Base-by-base conservation (phyloP, 1,140 invertebrate genomes). In the Frieseomelitta varia region DNA sequence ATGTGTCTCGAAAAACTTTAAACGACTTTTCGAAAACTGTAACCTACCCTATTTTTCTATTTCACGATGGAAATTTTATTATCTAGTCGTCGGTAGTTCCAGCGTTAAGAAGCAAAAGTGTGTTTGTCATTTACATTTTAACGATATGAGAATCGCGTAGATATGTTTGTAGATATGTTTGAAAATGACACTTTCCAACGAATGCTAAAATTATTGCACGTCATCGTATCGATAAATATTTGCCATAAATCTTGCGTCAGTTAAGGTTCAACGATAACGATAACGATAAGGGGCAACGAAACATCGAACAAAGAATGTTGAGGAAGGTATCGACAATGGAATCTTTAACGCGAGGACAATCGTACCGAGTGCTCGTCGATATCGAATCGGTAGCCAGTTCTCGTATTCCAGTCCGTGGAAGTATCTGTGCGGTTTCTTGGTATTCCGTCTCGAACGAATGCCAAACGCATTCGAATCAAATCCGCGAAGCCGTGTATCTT, bases 401-500 rank as follows among this genome's bases (percentile, higher is more conserved):
- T 68, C 73, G 65, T 81, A 69, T 61, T 68, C 84, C 69, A 63
- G 56, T 55, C 30, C n/a, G 53, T 77, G 30, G 63, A 73, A 78
- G n/a, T 81, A 67, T 81, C 79, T 51, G 71, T 68, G 27, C 6
- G 34, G 27, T 77, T 87, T 88, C 87, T 75, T 51, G 47, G 87
- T 88, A 88, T 85, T 88, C 79, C 74, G 87, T 87, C 87, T 88
- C 77, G 85, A 79, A 68, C 61, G 81, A 79, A 87, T 88, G 85
- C 78, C 85, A 78, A 74, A 72, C 21, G 87, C 78, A 87, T 88
- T 87, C 76, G 77, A 88, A 87, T 87, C 55, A 47, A 84, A 86
- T 63, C 56, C 73, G 56, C 78, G 83, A 63, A 65, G 79, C 65
- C 84, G 68, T 78, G 86, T 67, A 56, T 75, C 85, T 71, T 81